These are phyloP conservation scores for Emmelina monodactyla DNA, from an alignment of 2,888 invertebrate species.

Conservation along the genomic window DNA sequence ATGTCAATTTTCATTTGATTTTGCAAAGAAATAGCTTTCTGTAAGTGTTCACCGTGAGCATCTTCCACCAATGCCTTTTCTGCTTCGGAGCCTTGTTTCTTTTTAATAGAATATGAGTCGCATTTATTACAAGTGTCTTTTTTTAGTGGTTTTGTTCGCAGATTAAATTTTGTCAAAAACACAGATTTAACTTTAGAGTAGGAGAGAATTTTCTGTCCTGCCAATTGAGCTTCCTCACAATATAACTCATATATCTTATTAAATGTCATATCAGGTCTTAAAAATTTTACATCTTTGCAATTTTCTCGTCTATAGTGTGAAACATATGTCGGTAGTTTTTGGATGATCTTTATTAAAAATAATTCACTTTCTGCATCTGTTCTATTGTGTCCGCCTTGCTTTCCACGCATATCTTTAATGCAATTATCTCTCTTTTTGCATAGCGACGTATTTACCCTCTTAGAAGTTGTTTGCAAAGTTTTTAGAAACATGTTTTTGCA, in stretches of 20 bases:
- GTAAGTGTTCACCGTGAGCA: constrained; percentile 7
- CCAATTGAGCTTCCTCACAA: constrained; percentile 1
- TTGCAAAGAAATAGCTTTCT: constrained; percentile 6
- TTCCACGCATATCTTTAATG: constrained; percentile 11
- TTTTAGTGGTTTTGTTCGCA: constrained; percentile 2
- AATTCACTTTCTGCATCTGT: constrained; percentile 9
- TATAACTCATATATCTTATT: not conserved
- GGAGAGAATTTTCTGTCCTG: constrained; percentile 2
- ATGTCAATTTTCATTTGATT: constrained; percentile 8
- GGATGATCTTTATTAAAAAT: not conserved
- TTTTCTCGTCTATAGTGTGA: constrained; percentile 12
- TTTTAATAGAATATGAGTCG: not conserved
- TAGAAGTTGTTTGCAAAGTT: constrained; percentile 11
- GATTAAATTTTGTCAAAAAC: constrained; percentile 1
- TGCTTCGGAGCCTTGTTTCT: constrained; percentile 6
- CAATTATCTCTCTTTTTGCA: constrained; percentile 11
- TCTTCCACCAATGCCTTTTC: constrained; percentile 6
- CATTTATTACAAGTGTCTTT: not conserved
- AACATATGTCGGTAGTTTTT: constrained; percentile 11
- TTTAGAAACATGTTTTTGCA: no score
- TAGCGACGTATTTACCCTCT: constrained; percentile 11
- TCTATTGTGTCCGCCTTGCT: constrained; percentile 9
- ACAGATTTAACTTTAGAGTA: constrained; percentile 3
- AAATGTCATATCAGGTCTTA: not conserved
- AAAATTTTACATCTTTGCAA: not conserved